These are phyloP conservation scores for Marmota flaviventris DNA, from an alignment of 2,113 vertebrate species.

Conservation along the genomic window DNA sequence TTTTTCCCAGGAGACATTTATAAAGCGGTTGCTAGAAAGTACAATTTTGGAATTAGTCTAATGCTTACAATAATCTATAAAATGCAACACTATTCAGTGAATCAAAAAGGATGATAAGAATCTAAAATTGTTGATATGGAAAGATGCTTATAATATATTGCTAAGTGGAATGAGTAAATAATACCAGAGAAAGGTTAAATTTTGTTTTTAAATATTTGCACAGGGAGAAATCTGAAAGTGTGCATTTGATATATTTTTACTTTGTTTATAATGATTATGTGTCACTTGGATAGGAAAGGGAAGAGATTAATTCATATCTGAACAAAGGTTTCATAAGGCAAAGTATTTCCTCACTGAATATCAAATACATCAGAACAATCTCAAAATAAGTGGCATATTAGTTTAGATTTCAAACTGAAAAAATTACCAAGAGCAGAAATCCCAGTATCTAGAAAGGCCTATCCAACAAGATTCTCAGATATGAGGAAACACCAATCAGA, in stretches of 20 bases:
- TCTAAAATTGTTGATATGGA: neutral
- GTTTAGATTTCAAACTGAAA: slow-evolving; percentile 39
- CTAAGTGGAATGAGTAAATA: neutral
- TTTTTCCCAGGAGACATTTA: neutral
- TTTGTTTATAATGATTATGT: slow-evolving; percentile 38
- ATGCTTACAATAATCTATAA: neutral
- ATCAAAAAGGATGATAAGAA: neutral
- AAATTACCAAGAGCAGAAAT: slow-evolving; percentile 40
- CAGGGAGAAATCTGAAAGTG: neutral
- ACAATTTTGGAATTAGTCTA: neutral
- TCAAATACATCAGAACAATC: neutral
- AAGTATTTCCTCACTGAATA: neutral
- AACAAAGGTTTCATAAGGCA: neutral
- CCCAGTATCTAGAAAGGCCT: neutral
- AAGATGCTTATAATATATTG: neutral
- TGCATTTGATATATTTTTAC: neutral
- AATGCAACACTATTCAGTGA: neutral
- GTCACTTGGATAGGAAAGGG: neutral
- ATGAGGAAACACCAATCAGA: neutral
- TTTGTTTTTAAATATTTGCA: slow-evolving; percentile 17
- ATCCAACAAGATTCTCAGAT: neutral
- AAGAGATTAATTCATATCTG: neutral
- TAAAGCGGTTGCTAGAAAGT: neutral
- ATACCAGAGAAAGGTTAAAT: neutral
- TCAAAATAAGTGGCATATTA: neutral